Evolutionary conservation across 2,888 invertebrate species (phyloP).

Genomic region (Xestia ashworthii): DNA sequence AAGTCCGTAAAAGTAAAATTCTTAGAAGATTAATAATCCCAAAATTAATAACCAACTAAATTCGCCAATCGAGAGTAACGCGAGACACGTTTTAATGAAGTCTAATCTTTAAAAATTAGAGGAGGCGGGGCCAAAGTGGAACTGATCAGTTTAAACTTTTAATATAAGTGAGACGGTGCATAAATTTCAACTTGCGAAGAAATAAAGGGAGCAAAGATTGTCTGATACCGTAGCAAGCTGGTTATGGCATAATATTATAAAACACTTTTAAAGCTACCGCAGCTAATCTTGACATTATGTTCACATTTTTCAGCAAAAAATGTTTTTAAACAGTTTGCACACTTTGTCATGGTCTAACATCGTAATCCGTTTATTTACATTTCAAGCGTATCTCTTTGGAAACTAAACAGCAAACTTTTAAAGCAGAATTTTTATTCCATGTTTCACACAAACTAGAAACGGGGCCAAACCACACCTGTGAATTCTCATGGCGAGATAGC

Average conservation of each 20-base stretch:
- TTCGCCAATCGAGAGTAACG: conserved; percentile 43
- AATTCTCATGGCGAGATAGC: conserved; percentile 33
- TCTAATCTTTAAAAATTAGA: conserved; percentile 44
- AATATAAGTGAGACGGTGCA: neutral
- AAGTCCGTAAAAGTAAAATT: neutral
- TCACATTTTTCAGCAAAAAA: conserved; percentile 26
- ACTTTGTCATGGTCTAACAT: conserved; percentile 24
- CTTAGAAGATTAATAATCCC: conserved; percentile 6
- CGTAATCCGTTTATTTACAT: conserved; percentile 37
- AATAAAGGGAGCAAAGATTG: conserved; percentile 17
- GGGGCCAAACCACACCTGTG: conserved; percentile 36
- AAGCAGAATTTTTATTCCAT: conserved; percentile 23
- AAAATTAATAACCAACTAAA: conserved; percentile 42
- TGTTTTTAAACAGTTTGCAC: conserved; percentile 17
- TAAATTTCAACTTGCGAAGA: neutral
- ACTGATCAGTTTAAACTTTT: conserved; percentile 8
- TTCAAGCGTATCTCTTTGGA: conserved; percentile 31
- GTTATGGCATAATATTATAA: conserved; percentile 9
- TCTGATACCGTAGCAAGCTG: conserved; percentile 14
- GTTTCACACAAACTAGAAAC: conserved; percentile 32
- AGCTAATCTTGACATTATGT: conserved; percentile 18
- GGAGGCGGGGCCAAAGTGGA: conserved; percentile 27
- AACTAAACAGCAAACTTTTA: conserved; percentile 27
- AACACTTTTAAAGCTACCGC: conserved; percentile 31
- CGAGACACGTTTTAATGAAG: conserved; percentile 50